These are phyloP conservation scores for Phalacrocorax pelagicus DNA, from an alignment of 2,113 vertebrate genomes.

Conservation along the genomic window DNA sequence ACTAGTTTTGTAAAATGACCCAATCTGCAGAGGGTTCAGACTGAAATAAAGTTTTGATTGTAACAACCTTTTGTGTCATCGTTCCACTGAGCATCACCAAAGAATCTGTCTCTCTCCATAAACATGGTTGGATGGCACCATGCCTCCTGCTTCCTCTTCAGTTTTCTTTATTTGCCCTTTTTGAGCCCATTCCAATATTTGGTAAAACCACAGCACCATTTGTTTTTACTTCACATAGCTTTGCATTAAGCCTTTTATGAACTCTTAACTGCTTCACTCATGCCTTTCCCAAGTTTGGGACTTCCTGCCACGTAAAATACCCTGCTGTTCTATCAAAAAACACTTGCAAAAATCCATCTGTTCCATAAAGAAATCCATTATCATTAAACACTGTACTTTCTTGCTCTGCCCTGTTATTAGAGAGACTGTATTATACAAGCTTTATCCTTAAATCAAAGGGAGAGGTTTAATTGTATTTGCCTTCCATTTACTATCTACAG, in stretches of 20 bases:
- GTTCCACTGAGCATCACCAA: accelerated
- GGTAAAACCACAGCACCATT: not conserved
- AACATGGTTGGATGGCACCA: not conserved
- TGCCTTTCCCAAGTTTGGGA: not conserved
- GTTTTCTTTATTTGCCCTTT: not conserved
- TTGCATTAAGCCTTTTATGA: not conserved
- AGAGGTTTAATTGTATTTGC: not conserved
- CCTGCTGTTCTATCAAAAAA: not conserved
- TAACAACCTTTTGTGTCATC: not conserved
- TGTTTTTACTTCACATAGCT: not conserved
- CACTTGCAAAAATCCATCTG: not conserved
- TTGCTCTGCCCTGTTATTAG: not conserved
- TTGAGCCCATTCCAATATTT: not conserved
- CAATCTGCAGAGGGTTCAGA: not conserved
- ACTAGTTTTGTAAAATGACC: not conserved
- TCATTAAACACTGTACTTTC: not conserved
- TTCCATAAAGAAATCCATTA: not conserved
- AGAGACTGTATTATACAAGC: not conserved
- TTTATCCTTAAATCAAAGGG: not conserved
- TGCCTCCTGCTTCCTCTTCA: not conserved
- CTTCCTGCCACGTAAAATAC: not conserved
- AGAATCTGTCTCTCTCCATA: not conserved
- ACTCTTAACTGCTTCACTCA: not conserved
- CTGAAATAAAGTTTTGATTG: not conserved
- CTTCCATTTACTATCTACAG: not conserved